Conservation (phyloP, 92 coral and sea anemone genomes). For the Ricordea florida region DNA sequence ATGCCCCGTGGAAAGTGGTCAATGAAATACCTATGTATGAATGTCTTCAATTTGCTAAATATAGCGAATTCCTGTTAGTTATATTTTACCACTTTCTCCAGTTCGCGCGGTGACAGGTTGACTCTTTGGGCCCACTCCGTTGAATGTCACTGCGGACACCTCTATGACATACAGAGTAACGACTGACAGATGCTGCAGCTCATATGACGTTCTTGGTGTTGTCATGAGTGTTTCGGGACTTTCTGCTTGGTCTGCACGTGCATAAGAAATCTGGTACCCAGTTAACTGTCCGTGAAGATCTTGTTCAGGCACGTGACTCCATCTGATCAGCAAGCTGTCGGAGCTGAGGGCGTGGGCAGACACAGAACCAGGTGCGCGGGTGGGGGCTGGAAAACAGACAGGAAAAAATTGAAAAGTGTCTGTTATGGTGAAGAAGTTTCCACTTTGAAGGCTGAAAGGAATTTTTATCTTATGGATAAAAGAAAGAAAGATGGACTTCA, state of each 20-base stretch:
- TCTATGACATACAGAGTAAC: slow-evolving; percentile 22
- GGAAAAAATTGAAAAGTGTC: neutral
- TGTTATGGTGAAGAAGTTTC: too few species aligned
- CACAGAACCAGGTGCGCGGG: neutral
- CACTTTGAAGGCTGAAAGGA: too few species aligned
- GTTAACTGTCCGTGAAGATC: neutral
- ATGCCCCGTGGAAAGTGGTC: too few species aligned
- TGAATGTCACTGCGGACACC: slow-evolving; percentile 7
- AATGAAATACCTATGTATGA: too few species aligned
- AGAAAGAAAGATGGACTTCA: too few species aligned
- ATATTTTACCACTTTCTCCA: slow-evolving; percentile 4
- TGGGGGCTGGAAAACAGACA: neutral
- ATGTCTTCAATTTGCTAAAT: too few species aligned
- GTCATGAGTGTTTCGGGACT: neutral
- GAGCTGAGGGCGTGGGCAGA: slow-evolving; percentile 24
- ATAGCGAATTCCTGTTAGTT: neutral
- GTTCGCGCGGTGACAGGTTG: neutral
- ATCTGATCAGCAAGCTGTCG: slow-evolving; percentile 13
- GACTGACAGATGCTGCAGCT: neutral
- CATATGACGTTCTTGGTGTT: neutral
- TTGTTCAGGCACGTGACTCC: slow-evolving; percentile 16
- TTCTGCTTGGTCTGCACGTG: neutral
- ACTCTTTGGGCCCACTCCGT: slow-evolving; percentile 15
- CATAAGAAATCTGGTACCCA: neutral
- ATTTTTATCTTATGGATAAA: too few species aligned